These are phyloP conservation scores for Heterotis niloticus DNA, from an alignment of 2,113 vertebrate genomes.

Conservation along the genomic window DNA sequence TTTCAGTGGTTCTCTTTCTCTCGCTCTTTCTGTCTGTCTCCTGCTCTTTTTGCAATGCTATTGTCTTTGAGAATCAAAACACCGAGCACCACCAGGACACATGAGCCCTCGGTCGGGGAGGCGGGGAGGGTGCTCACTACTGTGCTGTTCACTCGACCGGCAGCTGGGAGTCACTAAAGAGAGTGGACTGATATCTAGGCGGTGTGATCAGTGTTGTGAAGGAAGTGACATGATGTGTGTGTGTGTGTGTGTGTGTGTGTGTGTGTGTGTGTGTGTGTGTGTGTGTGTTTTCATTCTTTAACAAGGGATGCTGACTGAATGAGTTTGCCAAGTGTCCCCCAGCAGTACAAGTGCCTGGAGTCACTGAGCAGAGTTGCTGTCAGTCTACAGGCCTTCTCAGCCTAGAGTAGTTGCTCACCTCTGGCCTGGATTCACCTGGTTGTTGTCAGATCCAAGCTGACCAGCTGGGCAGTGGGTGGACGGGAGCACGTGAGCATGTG, in stretches of 20 bases:
- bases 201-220: background rate
- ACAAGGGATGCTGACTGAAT: background rate
- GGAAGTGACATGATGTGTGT: background rate
- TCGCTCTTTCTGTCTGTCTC: background rate
- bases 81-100: background rate
- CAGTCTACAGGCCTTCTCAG: background rate
- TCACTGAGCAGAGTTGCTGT: background rate
- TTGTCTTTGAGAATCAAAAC: slow-evolving; percentile 15
- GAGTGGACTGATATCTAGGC: background rate
- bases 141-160: background rate
- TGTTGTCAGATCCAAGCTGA: background rate
- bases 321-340: background rate
- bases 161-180: background rate
- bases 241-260: background rate
- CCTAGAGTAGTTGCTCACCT: background rate
- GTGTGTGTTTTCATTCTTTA: background rate
- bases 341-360: background rate
- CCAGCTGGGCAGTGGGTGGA: background rate
- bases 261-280: background rate
- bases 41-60: background rate
- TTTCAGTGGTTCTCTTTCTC: background rate
- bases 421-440: background rate
- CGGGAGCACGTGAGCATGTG: background rate
- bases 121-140: background rate
- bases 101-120: background rate